Base-by-base conservation (phyloP, 2,113 vertebrate genomes). In the Anser brachyrhynchus region DNA sequence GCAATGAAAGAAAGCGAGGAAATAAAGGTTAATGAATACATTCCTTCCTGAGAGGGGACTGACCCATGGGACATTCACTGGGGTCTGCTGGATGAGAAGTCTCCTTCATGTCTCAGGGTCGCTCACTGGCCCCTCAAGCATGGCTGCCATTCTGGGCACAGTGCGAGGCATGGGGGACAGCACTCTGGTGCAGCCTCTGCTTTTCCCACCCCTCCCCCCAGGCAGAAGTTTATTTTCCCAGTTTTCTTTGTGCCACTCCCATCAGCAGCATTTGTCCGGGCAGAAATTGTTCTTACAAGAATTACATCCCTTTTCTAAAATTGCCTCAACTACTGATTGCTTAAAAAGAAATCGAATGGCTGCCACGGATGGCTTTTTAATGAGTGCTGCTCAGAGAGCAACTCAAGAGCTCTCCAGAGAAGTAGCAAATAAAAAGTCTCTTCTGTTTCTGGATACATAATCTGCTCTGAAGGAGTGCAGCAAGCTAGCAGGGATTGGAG, bases 371-470 rank as follows among this genome's bases (percentile, higher is more conserved):
- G 71, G 62, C 73, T 87, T 70, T 81, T 84, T 57, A 87, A 72
- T 43, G 74, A 91, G 66, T 61, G 80, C 52, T 75, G 73, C 49
- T 74, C 84, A 33, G 80, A 82, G 57, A 84, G 49, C 57, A 37
- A 13, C 73, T 91, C 70, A 65, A 92, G 80, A 90, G 73, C 54
- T 92, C 93, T 91, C 74, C 69, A 89, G 81, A 93, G 87, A 69
- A 92, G 93, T 6, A 87, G 84, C 61, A 92, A 94, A 92, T 86
- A 72, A 78, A 91, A 92, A 65, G 33, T 66, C 49, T 72, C 9
- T 81, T 72, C 49, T 92, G 66, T 72, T 89, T 72, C 87, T 89
- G 77, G 84, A 29, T 82, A 35, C 31, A 44, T 62, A 16, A 62
- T 58, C 75, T 85, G 75, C 64, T 86, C 64, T 22, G 49, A 37